Conservation (phyloP, 2,113 vertebrate genomes). For the Pogona vitticeps region DNA sequence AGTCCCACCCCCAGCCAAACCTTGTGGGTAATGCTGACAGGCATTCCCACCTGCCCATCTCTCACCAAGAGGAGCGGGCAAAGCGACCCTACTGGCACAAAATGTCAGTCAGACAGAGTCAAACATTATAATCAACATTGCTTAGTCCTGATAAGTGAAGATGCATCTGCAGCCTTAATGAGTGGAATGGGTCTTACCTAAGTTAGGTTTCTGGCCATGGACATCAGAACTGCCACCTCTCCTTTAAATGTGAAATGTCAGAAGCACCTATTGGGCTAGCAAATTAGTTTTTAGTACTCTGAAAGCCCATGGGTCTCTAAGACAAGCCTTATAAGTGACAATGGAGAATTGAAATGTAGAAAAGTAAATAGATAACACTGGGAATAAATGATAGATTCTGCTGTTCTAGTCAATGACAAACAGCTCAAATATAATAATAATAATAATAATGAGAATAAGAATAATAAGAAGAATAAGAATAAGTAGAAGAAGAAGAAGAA, state of each 20-base stretch:
- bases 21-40: too few relatives aligned
- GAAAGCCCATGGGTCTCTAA: conserved; percentile 11
- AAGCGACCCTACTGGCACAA: too few relatives aligned
- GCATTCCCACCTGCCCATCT: too few relatives aligned
- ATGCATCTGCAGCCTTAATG: neutral
- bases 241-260: neutral
- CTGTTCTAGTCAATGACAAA: neutral
- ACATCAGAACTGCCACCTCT: neutral
- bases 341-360: neutral
- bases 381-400: conserved; percentile 15
- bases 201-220: neutral
- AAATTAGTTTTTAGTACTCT: conserved; percentile 12
- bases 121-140: neutral
- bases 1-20: too few relatives aligned
- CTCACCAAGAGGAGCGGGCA: too few relatives aligned
- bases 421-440: neutral
- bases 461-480: neutral
- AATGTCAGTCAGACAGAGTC: too few relatives aligned
- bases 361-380: neutral
- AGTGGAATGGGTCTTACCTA: neutral
- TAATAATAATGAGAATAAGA: too few relatives aligned
- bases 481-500: too few relatives aligned
- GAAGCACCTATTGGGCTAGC: conserved; percentile 3
- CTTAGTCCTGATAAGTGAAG: neutral
- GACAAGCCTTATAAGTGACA: conserved; percentile 21